These are phyloP conservation scores for Pollimyrus isidori DNA, from an alignment of 2,113 vertebrate genomes.

Conservation along the genomic window DNA sequence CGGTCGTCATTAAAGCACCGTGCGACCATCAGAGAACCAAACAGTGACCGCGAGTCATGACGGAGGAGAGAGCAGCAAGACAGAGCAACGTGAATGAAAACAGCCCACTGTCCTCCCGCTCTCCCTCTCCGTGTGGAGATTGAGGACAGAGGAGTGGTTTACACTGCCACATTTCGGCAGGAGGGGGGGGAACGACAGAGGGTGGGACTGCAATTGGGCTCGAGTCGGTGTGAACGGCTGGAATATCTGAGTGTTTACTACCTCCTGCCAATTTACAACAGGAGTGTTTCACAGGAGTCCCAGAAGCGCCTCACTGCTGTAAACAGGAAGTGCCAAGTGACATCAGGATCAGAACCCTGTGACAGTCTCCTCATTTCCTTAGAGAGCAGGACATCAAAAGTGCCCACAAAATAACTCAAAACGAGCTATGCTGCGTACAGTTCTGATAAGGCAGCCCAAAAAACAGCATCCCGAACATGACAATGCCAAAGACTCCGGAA, in stretches of 20 bases:
- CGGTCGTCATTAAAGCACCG: not conserved
- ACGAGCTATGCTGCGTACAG: not conserved
- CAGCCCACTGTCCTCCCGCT: not conserved
- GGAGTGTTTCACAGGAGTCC: constrained; percentile 50
- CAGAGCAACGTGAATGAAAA: not conserved
- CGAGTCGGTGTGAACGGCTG: not conserved
- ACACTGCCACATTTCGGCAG: constrained; percentile 61
- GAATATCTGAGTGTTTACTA: constrained; percentile 10
- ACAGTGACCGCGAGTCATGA: too few species aligned
- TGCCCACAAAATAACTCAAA: not conserved
- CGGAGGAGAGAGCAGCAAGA: not conserved
- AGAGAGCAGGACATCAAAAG: not conserved
- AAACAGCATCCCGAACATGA: not conserved
- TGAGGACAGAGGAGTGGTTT: constrained; percentile 25
- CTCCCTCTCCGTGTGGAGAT: not conserved
- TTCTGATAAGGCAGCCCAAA: not conserved
- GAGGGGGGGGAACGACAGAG: constrained; percentile 40
- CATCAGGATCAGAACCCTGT: not conserved
- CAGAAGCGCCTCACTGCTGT: constrained; percentile 46
- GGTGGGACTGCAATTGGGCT: constrained; percentile 19
- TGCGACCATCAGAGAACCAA: not conserved
- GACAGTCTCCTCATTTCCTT: not conserved
- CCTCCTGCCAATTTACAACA: not conserved
- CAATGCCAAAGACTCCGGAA: not conserved
- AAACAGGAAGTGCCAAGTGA: constrained; percentile 65